Evolutionary conservation across 2,797 vertebrate species (phyloP), one percentile per base, ranked within the genome.

Genomic region (Synaphobranchus kaupii): DNA sequence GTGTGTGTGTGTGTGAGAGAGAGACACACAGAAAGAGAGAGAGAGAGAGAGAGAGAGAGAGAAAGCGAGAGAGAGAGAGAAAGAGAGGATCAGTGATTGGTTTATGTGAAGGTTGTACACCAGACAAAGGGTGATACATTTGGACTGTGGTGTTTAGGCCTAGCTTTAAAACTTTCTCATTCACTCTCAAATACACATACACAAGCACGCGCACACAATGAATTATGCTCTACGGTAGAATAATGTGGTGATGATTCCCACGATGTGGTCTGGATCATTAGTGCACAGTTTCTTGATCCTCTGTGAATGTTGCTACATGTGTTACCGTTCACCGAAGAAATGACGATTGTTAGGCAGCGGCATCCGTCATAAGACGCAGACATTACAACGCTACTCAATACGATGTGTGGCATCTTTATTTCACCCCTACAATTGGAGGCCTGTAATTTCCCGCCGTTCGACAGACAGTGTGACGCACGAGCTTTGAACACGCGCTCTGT

Each of bases 401-500:
- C 22, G 44, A 81, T 50, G 20, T 34, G 28, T 7, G 22, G 81
- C 54, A 87, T 83, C 86, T 76, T 83, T 54, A 34, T 82, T 76
- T 84, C 76, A 87, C 48, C 48, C 31, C 54, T 31, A 56, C 82
- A 60, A 84, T 71, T 50, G 71, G 31, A 80, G 71, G 71, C 47
- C 82, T 39, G 44, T 84, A 34, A 58, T 63, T 84, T 28, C 47
- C 78, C 47, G 25, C 15, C 78, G 83, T 78, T 63, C 13, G 60
- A 50, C 83, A 78, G 48, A 76, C 15, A 5, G 83, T 10, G 83
- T 78, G 71, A 76, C 71, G 60, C 50, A 48, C 44, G n/a, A n/a
- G 82, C 86, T 87, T 85, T 87, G 47, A 78, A 63, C 84, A 50
- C 48, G 54, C 63, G 83, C 82, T 78, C 60, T 84, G 87, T 84